Evolutionary conservation across 1,140 invertebrate genomes (phyloP).

Genomic region (Saccostrea echinata): DNA sequence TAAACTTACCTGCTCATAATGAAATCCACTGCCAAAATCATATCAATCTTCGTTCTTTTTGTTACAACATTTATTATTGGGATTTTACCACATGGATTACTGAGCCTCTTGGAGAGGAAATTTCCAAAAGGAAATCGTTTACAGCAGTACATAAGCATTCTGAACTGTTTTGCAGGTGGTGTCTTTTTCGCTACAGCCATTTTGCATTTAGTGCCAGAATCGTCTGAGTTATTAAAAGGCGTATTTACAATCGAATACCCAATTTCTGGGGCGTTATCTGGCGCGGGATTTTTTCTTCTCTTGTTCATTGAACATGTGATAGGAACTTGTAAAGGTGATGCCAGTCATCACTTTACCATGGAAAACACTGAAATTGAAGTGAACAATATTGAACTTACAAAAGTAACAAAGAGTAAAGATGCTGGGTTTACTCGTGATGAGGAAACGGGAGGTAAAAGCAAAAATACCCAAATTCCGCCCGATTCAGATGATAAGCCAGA

Average conservation of each 20-base stretch:
- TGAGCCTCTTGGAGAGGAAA: slow-evolving; percentile 36
- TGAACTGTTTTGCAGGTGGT: slow-evolving; percentile 82
- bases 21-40: slow-evolving; percentile 48
- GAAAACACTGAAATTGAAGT: background rate
- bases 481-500: background rate
- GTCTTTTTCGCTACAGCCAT: slow-evolving; percentile 83
- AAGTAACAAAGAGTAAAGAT: background rate
- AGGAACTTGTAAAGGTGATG: slow-evolving; percentile 63
- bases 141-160: slow-evolving; percentile 52
- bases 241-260: slow-evolving; percentile 58
- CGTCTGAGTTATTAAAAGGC: slow-evolving; percentile 73
- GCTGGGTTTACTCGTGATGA: background rate
- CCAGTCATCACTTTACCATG: background rate
- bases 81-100: slow-evolving; percentile 53
- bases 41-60: slow-evolving; percentile 54
- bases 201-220: slow-evolving; percentile 82
- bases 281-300: slow-evolving; percentile 82
- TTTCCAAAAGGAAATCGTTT: background rate
- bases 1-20: background rate
- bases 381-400: background rate
- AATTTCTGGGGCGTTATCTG: slow-evolving; percentile 71
- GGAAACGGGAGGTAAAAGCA: background rate
- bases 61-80: slow-evolving; percentile 56
- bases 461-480: background rate
- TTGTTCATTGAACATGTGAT: slow-evolving; percentile 82